phyloP scores from a whole-genome alignment of 2,113 vertebrate genomes.

The Empidonax traillii region DNA sequence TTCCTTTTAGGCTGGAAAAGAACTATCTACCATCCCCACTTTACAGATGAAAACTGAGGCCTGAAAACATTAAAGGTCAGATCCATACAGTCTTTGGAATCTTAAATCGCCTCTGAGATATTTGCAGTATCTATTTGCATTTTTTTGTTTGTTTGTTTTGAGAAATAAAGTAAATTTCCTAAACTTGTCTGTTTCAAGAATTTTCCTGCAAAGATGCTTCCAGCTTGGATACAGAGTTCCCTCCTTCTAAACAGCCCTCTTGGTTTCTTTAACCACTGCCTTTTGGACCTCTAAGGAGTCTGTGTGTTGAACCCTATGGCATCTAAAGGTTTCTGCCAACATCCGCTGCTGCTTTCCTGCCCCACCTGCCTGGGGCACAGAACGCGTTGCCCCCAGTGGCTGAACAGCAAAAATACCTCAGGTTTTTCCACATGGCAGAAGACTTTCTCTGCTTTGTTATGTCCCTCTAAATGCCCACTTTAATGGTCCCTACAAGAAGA shows the following conservation, averaged over 20 bases:
- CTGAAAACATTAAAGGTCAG: background rate
- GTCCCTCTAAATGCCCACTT: background rate
- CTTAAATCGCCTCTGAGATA: background rate
- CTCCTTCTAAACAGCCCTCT: background rate
- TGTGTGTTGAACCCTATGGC: background rate
- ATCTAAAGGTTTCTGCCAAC: background rate
- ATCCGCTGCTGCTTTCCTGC: background rate
- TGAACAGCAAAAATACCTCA: background rate
- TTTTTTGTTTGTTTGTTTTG: background rate
- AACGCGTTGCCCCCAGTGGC: rapidly evolving
- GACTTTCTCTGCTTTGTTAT: background rate
- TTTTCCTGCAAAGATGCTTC: background rate
- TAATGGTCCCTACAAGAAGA: background rate
- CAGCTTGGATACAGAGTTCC: background rate
- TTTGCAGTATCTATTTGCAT: background rate
- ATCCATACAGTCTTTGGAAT: background rate
- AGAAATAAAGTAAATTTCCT: background rate
- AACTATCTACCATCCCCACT: background rate
- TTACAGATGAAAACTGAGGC: background rate
- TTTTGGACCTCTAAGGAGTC: background rate
- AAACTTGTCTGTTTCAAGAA: background rate
- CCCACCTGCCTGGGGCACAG: background rate
- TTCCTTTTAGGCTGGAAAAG: background rate
- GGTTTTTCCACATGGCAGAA: background rate
- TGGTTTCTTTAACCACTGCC: background rate